Percentiles rank a stretch among this genome's conserved stretches.
phyloP scores from a whole-genome alignment of 2,113 vertebrate genomes.

The Enhydra lutris region DNA sequence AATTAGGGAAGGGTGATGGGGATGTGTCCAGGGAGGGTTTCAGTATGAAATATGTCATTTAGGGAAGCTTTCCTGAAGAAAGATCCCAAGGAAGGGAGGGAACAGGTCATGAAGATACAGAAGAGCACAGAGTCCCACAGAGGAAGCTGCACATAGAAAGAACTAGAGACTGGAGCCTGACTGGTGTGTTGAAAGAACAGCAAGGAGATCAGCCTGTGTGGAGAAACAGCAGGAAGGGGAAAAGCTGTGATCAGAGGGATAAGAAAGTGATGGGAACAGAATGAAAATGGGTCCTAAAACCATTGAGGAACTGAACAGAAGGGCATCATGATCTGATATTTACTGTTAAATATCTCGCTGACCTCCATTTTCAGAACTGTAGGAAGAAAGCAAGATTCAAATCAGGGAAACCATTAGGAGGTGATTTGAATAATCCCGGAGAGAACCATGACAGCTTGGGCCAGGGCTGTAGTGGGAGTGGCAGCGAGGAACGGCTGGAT shows the following conservation, averaged over 20 bases:
- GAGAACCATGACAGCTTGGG: not conserved
- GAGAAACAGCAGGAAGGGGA: not conserved
- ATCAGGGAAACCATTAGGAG: not conserved
- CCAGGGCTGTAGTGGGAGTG: rapidly evolving
- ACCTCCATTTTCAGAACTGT: not conserved
- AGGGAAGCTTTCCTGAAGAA: not conserved
- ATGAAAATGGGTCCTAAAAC: not conserved
- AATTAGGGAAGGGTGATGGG: not conserved
- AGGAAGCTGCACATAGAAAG: not conserved
- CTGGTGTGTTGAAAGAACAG: not conserved
- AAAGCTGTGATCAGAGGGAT: not conserved
- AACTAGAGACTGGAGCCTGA: rapidly evolving
- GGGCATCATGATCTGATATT: not conserved
- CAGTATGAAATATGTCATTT: not conserved
- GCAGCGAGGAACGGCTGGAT: not conserved
- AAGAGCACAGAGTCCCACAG: too few relatives aligned
- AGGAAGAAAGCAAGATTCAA: not conserved
- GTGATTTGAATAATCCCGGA: not conserved
- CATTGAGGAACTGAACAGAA: not conserved
- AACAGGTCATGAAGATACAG: not conserved
- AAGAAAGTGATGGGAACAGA: not conserved
- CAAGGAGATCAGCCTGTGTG: not conserved
- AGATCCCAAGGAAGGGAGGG: not conserved
- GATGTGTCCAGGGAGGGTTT: not conserved
- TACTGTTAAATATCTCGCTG: not conserved